phyloP scores from a whole-genome alignment of 2,797 vertebrate species.

The Betta splendens region DNA sequence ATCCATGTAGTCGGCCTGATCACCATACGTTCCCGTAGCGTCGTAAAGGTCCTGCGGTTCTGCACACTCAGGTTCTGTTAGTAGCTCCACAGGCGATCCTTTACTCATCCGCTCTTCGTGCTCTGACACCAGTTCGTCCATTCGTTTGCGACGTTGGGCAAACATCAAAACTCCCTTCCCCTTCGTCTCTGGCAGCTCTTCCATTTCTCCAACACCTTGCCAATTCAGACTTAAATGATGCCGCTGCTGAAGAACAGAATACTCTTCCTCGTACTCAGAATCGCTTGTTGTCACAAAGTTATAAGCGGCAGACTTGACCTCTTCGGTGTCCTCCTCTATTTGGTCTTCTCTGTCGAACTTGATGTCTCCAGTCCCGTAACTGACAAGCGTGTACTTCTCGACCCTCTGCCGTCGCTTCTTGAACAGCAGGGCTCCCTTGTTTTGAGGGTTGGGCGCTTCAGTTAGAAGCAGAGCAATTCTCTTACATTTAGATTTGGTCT shows the following conservation, averaged over 20 bases:
- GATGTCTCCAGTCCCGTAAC: conserved; percentile 90
- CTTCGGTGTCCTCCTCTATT: conserved; percentile 74
- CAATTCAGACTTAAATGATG: conserved; percentile 81
- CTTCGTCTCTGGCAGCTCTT: conserved; percentile 87
- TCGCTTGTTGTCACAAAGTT: conserved; percentile 84
- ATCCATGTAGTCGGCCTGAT: conserved; percentile 73
- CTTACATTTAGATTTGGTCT: conserved; percentile 94
- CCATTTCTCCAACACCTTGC: conserved; percentile 86
- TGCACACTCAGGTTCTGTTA: conserved; percentile 40
- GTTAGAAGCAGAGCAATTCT: conserved; percentile 89
- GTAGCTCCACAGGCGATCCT: conserved; percentile 70
- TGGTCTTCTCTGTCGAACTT: conserved; percentile 77
- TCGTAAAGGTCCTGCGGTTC: conserved; percentile 45
- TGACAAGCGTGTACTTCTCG: conserved; percentile 90
- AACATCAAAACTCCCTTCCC: conserved; percentile 97
- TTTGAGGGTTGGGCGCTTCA: conserved; percentile 88
- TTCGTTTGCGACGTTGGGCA: conserved; percentile 88
- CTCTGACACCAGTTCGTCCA: conserved; percentile 90
- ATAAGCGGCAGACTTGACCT: conserved; percentile 78
- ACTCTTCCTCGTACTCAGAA: conserved; percentile 89
- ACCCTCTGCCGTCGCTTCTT: conserved; percentile 89
- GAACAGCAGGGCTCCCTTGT: conserved; percentile 93
- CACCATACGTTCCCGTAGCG: conserved; percentile 53
- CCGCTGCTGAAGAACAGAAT: conserved; percentile 78
- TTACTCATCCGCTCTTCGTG: conserved; percentile 85